Base-by-base conservation (phyloP, 2,797 vertebrate species). In the Gymnoscopelus microlampas region DNA sequence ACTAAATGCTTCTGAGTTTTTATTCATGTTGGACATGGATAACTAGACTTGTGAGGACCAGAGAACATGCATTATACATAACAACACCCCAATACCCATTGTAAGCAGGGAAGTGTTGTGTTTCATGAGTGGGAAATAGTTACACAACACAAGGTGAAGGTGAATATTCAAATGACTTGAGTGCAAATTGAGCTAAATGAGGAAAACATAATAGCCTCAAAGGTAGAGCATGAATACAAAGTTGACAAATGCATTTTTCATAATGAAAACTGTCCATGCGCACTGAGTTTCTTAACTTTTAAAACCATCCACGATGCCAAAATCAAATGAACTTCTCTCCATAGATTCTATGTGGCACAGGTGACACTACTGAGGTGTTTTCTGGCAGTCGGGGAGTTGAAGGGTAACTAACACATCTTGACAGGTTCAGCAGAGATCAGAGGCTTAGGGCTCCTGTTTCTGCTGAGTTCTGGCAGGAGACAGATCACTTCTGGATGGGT, bases 381-480 rank as follows among this genome's bases (percentile, higher is more conserved):
- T 19, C 29, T 47, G 14, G 57, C 49, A 54, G 53, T 49, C 69
- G 69, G 44, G 14, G 48, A 71, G 63, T 14, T 5, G 50, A 68
- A 73, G 32, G 71, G 72, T 49, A 66, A 29, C 32, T 68, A 24
- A 68, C 70, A 64, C 39, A 15, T 14, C 64, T 68, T 7, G 70
- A 68, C 70, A 69, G 65, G 67, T 73, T 81, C 51, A 58, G 75
- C 19, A 19, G 64, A 71, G 70, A 74, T 85, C 75, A 77, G 58
- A 72, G 84, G 72, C 83, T 84, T 70, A 77, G 58, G 62, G 78
- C 57, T 75, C 66, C 15, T 59, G 79, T 88, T 85, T 77, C 72
- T 84, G 75, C 79, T 73, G 80, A 84, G 58, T 71, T 70, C 61
- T 53, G 14, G 64, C 64, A 65, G 59, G 56, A 72, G 76, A 50